Evolutionary conservation across 1,140 invertebrate genomes (phyloP).

Genomic region (Drosophila busckii): DNA sequence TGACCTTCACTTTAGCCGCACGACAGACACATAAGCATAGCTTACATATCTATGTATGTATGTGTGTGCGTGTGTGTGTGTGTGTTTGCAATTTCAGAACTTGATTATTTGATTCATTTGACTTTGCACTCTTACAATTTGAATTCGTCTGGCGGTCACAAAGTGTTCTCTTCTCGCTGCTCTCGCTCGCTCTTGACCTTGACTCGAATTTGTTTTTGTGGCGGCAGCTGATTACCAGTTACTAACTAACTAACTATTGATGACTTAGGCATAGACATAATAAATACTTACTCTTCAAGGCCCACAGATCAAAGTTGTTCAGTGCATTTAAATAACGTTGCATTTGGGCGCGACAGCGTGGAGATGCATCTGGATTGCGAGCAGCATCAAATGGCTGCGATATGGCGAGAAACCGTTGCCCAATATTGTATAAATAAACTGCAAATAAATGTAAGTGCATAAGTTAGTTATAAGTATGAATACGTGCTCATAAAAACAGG

Average conservation of each 20-base stretch:
- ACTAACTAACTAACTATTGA: neutral
- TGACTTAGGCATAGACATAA: slow-evolving; percentile 8
- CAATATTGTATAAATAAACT: slow-evolving; percentile 68
- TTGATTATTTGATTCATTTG: slow-evolving; percentile 57
- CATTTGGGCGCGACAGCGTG: slow-evolving; percentile 60
- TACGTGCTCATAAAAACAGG: slow-evolving; percentile 5
- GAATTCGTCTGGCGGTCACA: slow-evolving; percentile 67
- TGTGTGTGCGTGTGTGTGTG: slow-evolving; percentile 9
- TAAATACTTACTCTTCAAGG: slow-evolving; percentile 67
- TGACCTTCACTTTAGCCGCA: slow-evolving; percentile 63
- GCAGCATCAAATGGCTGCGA: slow-evolving; percentile 68
- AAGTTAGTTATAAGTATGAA: neutral
- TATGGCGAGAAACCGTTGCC: slow-evolving; percentile 52
- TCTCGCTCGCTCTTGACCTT: slow-evolving; percentile 54
- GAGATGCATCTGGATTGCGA: slow-evolving; percentile 54
- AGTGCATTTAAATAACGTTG: slow-evolving; percentile 55
- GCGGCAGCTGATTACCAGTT: slow-evolving; percentile 2
- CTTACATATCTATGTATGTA: neutral
- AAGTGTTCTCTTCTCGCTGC: slow-evolving; percentile 4
- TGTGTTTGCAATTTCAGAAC: slow-evolving; percentile 38
- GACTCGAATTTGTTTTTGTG: slow-evolving; percentile 59
- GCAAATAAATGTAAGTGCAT: slow-evolving; percentile 17
- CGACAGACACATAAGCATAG: slow-evolving; percentile 23
- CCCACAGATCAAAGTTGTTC: slow-evolving; percentile 77
- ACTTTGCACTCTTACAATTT: slow-evolving; percentile 69